Percentiles rank a stretch among this genome's conserved stretches.
Conservation (phyloP, 2,888 invertebrate genomes). For the Trachelus tabidus region DNA sequence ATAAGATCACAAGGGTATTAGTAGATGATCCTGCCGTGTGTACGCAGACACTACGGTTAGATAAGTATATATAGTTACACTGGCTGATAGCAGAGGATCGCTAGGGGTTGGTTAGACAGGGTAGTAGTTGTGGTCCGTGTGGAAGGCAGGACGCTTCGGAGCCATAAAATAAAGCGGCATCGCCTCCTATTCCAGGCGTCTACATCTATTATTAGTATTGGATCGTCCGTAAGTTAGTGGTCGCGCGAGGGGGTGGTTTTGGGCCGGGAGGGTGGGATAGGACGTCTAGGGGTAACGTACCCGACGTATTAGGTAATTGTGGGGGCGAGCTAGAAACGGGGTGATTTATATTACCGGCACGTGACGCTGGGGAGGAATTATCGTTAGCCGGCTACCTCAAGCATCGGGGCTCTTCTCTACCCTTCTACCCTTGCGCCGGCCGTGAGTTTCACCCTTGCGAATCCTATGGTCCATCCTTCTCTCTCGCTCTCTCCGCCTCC, state of each 20-base stretch:
- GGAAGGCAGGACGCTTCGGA: neutral
- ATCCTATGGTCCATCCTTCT: slow-evolving; percentile 1
- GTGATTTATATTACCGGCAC: slow-evolving; percentile 62
- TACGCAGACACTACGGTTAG: neutral
- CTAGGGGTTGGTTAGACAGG: neutral
- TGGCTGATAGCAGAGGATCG: neutral
- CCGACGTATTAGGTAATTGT: slow-evolving; percentile 59
- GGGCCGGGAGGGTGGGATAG: slow-evolving; percentile 23
- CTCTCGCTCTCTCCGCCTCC: neutral
- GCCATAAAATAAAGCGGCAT: slow-evolving; percentile 4
- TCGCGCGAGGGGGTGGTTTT: slow-evolving; percentile 27
- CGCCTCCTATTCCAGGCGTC: slow-evolving; percentile 5
- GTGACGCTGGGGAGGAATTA: slow-evolving; percentile 59
- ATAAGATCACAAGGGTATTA: neutral
- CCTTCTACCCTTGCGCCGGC: neutral
- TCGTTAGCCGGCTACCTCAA: slow-evolving; percentile 48
- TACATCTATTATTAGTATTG: slow-evolving; percentile 48
- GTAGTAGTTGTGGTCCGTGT: neutral
- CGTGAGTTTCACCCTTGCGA: neutral
- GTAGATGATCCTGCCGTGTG: neutral
- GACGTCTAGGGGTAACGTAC: slow-evolving; percentile 50
- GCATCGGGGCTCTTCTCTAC: slow-evolving; percentile 7
- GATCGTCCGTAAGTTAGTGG: slow-evolving; percentile 45
- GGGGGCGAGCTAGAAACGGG: slow-evolving; percentile 46
- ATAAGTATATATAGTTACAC: neutral